A percentile compares a stretch with the other conserved stretches of the same genome.
Evolutionary conservation across 2,888 invertebrate species (phyloP).

Genomic region (Drosophila differens): DNA sequence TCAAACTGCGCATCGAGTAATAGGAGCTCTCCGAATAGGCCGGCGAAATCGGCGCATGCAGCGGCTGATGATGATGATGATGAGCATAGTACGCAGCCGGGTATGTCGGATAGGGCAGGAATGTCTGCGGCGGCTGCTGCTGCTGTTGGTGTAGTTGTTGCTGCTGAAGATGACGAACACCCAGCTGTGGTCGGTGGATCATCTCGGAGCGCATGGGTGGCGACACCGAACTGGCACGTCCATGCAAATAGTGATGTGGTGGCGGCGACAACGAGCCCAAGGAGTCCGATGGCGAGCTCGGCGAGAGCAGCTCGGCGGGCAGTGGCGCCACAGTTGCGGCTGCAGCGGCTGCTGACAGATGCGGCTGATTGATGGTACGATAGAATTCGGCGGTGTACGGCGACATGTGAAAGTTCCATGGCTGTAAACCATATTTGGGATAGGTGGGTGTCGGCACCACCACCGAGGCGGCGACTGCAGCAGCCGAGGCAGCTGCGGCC

Average conservation of each 20-base stretch:
- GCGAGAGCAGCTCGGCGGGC: slow-evolving; percentile 83
- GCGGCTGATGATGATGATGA: slow-evolving; percentile 59
- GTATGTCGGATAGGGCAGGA: slow-evolving; percentile 76
- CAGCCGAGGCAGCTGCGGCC: slow-evolving; percentile 77
- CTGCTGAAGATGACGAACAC: slow-evolving; percentile 59
- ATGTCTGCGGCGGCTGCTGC: slow-evolving; percentile 69
- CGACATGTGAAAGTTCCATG: slow-evolving; percentile 84
- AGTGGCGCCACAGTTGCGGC: slow-evolving; percentile 79
- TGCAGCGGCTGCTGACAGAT: slow-evolving; percentile 66
- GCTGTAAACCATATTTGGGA: slow-evolving; percentile 83
- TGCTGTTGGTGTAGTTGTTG: slow-evolving; percentile 50
- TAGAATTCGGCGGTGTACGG: slow-evolving; percentile 85
- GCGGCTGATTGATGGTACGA: slow-evolving; percentile 83
- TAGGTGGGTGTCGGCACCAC: slow-evolving; percentile 85
- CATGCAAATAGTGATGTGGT: slow-evolving; percentile 84
- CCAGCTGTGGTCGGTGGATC: slow-evolving; percentile 82
- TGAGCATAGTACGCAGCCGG: slow-evolving; percentile 72
- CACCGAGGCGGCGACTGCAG: slow-evolving; percentile 87
- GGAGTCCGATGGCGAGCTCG: slow-evolving; percentile 84
- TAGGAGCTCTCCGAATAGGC: slow-evolving; percentile 85
- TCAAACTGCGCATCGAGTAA: slow-evolving; percentile 84
- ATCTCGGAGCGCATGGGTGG: slow-evolving; percentile 84
- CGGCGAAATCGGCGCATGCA: slow-evolving; percentile 84
- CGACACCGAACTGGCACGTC: slow-evolving; percentile 84
- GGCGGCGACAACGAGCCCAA: slow-evolving; percentile 84